Conservation (phyloP, 2,888 invertebrate genomes). For the Pristionchus entomophagus region DNA sequence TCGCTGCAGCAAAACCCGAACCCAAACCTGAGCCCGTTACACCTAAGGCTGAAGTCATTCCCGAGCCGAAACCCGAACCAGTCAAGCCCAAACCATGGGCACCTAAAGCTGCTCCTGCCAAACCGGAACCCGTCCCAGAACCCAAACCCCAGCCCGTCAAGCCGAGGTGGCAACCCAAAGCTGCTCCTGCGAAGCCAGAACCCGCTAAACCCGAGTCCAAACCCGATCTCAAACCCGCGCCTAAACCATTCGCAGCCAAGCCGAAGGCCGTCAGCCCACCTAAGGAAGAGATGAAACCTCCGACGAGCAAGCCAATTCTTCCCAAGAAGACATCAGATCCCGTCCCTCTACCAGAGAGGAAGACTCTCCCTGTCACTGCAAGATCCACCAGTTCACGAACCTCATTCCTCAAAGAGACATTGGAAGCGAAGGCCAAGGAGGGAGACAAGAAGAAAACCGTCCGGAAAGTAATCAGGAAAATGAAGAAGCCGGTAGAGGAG, state of each 20-base stretch:
- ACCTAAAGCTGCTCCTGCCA: background rate
- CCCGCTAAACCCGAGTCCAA: background rate
- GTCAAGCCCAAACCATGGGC: background rate
- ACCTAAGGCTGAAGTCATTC: background rate
- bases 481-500: background rate
- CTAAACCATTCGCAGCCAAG: background rate
- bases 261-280: constrained; percentile 2
- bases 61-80: background rate
- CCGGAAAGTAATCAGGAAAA: background rate
- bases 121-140: background rate
- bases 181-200: background rate
- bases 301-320: background rate
- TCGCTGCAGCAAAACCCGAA: background rate
- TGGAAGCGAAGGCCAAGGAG: background rate
- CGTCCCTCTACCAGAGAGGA: background rate
- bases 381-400: background rate
- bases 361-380: constrained; percentile 3
- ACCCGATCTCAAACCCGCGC: background rate
- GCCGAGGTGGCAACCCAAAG: background rate
- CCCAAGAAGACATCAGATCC: background rate
- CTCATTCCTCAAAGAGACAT: constrained; percentile 5
- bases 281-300: background rate
- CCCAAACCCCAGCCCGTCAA: background rate
- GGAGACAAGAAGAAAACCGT: background rate
- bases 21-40: background rate